Conservation (phyloP, 2,888 invertebrate species). For the Ophion slaviceki region DNA sequence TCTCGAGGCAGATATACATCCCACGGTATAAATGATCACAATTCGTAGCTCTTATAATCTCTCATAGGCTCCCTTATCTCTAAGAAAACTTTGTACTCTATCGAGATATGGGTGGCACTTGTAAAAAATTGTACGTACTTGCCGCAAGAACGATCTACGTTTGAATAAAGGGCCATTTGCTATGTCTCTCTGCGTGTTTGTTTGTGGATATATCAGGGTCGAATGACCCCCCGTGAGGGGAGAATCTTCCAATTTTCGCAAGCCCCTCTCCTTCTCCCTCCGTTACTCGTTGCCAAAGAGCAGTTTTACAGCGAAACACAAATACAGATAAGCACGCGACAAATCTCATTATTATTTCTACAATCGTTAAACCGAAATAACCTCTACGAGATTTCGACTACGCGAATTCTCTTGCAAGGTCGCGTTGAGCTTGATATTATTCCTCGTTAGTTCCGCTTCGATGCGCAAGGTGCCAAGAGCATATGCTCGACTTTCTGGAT, state of each 20-base stretch:
- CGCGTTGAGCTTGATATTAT: too few species aligned
- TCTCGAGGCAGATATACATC: slow-evolving; percentile 10
- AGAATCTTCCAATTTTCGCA: too few species aligned
- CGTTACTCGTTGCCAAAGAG: not conserved
- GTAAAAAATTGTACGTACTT: not conserved
- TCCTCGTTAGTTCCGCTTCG: too few species aligned
- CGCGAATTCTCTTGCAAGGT: too few species aligned
- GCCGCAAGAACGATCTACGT: not conserved
- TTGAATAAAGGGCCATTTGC: slow-evolving; percentile 34
- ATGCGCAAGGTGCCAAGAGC: too few species aligned
- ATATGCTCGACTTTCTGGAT: too few species aligned
- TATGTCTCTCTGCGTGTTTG: not conserved
- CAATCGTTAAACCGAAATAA: too few species aligned
- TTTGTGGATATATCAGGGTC: not conserved
- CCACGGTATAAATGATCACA: slow-evolving; percentile 12
- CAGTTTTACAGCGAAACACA: not conserved
- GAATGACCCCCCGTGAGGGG: too few species aligned
- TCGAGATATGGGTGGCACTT: not conserved
- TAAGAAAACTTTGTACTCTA: slow-evolving; percentile 23
- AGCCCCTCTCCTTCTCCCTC: not conserved
- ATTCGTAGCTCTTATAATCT: slow-evolving; percentile 20
- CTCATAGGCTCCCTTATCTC: slow-evolving; percentile 11
- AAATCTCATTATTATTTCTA: too few species aligned
- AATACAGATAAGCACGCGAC: too few species aligned
- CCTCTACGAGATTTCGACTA: too few species aligned